Percentiles rank a stretch among this genome's conserved stretches.
These are phyloP conservation scores for Drosophila nigricruria DNA, from an alignment of 2,888 invertebrate genomes.

Conservation along the genomic window DNA sequence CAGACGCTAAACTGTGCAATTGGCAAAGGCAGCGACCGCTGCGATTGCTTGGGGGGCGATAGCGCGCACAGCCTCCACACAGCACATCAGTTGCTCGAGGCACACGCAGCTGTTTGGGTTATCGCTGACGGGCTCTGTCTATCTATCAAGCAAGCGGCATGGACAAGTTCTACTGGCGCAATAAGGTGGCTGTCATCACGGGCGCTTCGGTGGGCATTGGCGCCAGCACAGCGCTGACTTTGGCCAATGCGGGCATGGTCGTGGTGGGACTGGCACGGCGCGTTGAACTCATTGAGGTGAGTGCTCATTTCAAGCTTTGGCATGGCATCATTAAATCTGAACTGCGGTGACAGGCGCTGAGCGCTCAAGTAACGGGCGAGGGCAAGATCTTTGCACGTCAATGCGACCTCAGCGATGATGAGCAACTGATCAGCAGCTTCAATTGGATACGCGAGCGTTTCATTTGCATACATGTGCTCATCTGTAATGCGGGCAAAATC, in stretches of 20 bases:
- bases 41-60: conserved; percentile 29
- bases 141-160: conserved; percentile 27
- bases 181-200: conserved; percentile 85
- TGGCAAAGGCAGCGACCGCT: conserved; percentile 33
- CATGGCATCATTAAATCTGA: neutral
- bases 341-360: conserved; percentile 73
- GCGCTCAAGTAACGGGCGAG: conserved; percentile 73
- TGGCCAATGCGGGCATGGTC: conserved; percentile 86
- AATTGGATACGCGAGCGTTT: conserved; percentile 80
- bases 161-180: conserved; percentile 72
- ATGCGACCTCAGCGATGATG: conserved; percentile 84
- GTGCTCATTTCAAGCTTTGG: neutral
- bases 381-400: conserved; percentile 83
- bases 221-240: conserved; percentile 82
- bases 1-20: conserved; percentile 38
- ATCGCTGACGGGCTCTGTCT: conserved; percentile 11
- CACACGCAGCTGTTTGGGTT: conserved; percentile 68
- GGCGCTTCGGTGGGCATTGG: conserved; percentile 86
- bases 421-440: conserved; percentile 79
- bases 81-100: conserved; percentile 61
- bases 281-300: conserved; percentile 85
- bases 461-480: conserved; percentile 82
- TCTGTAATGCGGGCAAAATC: conserved; percentile 85
- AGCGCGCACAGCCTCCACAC: conserved; percentile 19
- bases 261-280: conserved; percentile 87